These are phyloP conservation scores for Engystomops pustulosus DNA, from an alignment of 2,113 vertebrate species.

Conservation along the genomic window DNA sequence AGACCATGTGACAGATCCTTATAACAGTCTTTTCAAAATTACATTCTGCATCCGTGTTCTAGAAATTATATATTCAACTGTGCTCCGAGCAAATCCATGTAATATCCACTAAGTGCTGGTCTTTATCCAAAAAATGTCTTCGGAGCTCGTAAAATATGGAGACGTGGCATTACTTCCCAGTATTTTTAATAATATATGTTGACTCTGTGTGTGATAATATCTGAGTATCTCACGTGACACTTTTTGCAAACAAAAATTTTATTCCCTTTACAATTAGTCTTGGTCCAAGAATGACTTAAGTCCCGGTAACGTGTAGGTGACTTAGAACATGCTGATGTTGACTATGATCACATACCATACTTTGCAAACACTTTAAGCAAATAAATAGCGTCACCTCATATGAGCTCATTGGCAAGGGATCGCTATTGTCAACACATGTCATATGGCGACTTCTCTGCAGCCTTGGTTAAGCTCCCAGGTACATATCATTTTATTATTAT, in stretches of 20 bases:
- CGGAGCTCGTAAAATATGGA: neutral
- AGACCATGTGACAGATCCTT: no score
- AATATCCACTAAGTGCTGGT: neutral
- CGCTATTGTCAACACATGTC: slow-evolving; percentile 41
- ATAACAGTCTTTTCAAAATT: neutral
- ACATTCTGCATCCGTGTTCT: neutral
- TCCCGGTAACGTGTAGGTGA: slow-evolving; percentile 27
- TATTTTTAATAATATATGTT: slow-evolving; percentile 40
- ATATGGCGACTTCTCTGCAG: neutral
- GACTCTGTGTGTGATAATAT: slow-evolving; percentile 32
- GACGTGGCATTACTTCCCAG: slow-evolving; percentile 26
- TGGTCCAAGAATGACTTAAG: slow-evolving; percentile 27
- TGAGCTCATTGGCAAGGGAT: slow-evolving; percentile 49
- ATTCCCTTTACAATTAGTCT: neutral
- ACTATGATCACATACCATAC: slow-evolving; percentile 48
- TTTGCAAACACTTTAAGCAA: slow-evolving; percentile 45
- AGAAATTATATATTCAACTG: neutral
- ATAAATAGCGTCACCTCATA: slow-evolving; percentile 54
- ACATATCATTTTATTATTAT: neutral
- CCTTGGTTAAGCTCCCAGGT: neutral
- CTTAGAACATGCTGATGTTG: slow-evolving; percentile 43
- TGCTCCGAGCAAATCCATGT: neutral
- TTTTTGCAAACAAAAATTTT: slow-evolving; percentile 38
- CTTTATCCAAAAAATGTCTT: slow-evolving; percentile 1
- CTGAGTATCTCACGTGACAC: neutral